Percentiles rank a stretch among this genome's conserved stretches.
Evolutionary conservation across 2,797 vertebrate species (phyloP).

Genomic region (Micropoecilia bifurca): DNA sequence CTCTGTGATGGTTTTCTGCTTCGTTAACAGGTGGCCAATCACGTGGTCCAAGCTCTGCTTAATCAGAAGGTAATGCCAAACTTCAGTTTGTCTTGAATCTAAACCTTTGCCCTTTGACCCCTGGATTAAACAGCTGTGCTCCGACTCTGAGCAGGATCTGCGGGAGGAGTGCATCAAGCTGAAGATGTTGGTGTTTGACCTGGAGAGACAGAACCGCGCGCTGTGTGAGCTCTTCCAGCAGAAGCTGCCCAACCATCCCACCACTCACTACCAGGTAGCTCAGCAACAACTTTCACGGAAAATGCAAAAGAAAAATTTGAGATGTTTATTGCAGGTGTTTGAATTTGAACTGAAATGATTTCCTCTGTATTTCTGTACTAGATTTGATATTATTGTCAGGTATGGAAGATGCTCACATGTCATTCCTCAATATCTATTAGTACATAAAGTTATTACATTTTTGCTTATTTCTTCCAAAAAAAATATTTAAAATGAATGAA

Average conservation of each 20-base stretch:
- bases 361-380: neutral
- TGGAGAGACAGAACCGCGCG: slow-evolving; percentile 94
- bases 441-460: neutral
- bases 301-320: neutral
- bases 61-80: slow-evolving; percentile 86
- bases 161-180: slow-evolving; percentile 97
- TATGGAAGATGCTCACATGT: neutral
- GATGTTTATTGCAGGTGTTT: neutral
- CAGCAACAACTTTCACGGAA: neutral
- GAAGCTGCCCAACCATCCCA: slow-evolving; percentile 89
- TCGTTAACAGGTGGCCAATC: slow-evolving; percentile 88
- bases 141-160: slow-evolving; percentile 85
- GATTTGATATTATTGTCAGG: neutral
- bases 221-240: slow-evolving; percentile 94
- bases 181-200: slow-evolving; percentile 94
- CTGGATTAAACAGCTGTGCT: neutral
- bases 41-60: slow-evolving; percentile 92
- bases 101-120: neutral
- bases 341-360: neutral
- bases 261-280: slow-evolving; percentile 89
- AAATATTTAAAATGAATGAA: neutral
- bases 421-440: neutral
- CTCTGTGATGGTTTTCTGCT: neutral
- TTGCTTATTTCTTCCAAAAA: neutral
- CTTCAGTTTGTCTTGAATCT: neutral